phyloP scores from a whole-genome alignment of 1,140 invertebrate genomes.

The Plutomurus gul region DNA sequence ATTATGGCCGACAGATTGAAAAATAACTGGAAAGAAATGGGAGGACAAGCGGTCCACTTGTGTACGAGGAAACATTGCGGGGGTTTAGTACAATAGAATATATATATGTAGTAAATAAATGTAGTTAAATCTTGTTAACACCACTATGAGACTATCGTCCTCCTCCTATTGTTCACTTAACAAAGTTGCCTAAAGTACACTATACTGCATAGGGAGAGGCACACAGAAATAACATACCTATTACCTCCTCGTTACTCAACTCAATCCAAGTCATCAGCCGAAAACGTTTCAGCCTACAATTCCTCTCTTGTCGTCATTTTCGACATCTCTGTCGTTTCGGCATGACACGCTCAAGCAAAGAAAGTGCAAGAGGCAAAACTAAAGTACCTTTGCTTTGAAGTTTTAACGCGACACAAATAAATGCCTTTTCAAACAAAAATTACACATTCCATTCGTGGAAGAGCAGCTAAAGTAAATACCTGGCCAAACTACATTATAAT shows the following conservation, averaged over 20 bases:
- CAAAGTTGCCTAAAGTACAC: neutral
- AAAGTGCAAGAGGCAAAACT: conserved; percentile 4
- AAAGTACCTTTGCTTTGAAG: conserved; percentile 21
- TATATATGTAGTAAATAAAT: conserved; percentile 3
- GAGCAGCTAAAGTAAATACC: too few relatives aligned
- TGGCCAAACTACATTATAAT: neutral
- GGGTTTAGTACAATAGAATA: conserved; percentile 9
- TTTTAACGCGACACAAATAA: conserved; percentile 29
- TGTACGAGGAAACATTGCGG: conserved; percentile 14
- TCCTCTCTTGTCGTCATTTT: conserved; percentile 1
- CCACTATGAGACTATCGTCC: neutral
- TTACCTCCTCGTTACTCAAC: neutral
- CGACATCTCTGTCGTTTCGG: conserved; percentile 8
- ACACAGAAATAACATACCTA: neutral
- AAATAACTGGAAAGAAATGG: conserved; percentile 22
- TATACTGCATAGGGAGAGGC: neutral
- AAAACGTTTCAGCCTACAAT: neutral
- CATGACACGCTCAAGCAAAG: conserved; percentile 3
- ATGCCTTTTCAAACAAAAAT: conserved; percentile 26
- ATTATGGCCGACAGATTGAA: conserved; percentile 5
- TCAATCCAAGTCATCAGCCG: neutral
- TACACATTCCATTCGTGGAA: neutral
- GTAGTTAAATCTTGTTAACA: conserved; percentile 17
- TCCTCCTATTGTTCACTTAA: conserved; percentile 14
- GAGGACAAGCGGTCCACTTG: neutral